Evolutionary conservation across 2,888 invertebrate genomes (phyloP).

Genomic region (Tryphoninae sp.): DNA sequence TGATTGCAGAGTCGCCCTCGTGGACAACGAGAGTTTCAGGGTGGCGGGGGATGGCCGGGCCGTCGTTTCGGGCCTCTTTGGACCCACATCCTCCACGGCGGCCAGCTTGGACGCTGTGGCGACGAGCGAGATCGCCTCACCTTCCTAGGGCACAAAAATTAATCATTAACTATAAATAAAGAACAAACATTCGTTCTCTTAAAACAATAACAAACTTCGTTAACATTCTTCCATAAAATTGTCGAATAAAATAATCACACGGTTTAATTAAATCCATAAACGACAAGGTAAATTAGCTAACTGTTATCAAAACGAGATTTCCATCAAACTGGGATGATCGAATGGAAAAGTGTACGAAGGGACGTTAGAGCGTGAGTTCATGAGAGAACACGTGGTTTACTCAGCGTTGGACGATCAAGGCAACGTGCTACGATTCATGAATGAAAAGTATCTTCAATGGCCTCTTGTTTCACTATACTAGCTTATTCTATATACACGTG

Average conservation of each 20-base stretch:
- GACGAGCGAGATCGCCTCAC: conserved; percentile 81
- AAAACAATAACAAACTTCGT: neutral
- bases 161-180: conserved; percentile 1
- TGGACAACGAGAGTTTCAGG: conserved; percentile 77
- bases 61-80: conserved; percentile 84
- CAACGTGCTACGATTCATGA: conserved; percentile 56
- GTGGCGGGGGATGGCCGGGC: conserved; percentile 74
- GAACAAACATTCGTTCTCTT: neutral
- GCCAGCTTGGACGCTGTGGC: conserved; percentile 88
- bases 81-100: conserved; percentile 89
- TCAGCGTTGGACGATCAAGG: conserved; percentile 3
- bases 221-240: neutral
- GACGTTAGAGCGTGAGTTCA: neutral
- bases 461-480: conserved; percentile 35
- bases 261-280: too few relatives aligned
- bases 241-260: too few relatives aligned
- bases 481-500: conserved; percentile 19
- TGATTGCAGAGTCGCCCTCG: conserved; percentile 78
- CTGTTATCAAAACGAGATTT: neutral
- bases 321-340: neutral
- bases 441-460: conserved; percentile 57
- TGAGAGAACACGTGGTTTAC: conserved; percentile 33
- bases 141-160: conserved; percentile 73
- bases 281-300: neutral
- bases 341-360: neutral